Conservation (phyloP, 2,888 invertebrate species). For the Cephus runcator region DNA sequence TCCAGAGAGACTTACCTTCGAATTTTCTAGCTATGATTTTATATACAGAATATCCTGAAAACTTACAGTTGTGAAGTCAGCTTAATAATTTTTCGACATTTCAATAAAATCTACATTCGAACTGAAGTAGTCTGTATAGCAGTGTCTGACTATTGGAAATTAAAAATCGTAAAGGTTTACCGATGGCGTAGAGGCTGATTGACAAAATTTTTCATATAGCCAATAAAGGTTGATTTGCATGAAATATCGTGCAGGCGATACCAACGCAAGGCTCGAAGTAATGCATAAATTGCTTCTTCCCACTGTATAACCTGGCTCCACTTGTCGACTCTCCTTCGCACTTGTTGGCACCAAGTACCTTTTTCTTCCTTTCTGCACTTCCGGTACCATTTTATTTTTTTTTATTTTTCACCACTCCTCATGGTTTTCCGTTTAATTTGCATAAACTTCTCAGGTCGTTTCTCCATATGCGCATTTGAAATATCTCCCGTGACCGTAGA, state of each 20-base stretch:
- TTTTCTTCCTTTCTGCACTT: background rate
- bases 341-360: background rate
- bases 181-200: background rate
- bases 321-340: background rate
- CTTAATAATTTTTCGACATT: background rate
- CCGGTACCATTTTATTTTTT: slow-evolving; percentile 1
- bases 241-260: background rate
- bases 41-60: background rate
- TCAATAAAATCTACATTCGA: background rate
- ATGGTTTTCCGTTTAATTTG: slow-evolving; percentile 39
- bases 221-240: background rate
- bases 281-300: background rate
- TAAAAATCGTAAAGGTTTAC: background rate
- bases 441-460: slow-evolving; percentile 22
- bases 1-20: background rate
- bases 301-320: background rate
- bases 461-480: background rate
- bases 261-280: background rate
- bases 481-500: background rate
- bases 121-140: background rate
- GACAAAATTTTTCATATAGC: background rate
- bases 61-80: background rate
- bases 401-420: slow-evolving; percentile 28
- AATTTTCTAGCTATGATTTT: background rate
- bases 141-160: background rate